These are phyloP conservation scores for Cairina moschata DNA, from an alignment of 2,113 vertebrate genomes.

Conservation along the genomic window DNA sequence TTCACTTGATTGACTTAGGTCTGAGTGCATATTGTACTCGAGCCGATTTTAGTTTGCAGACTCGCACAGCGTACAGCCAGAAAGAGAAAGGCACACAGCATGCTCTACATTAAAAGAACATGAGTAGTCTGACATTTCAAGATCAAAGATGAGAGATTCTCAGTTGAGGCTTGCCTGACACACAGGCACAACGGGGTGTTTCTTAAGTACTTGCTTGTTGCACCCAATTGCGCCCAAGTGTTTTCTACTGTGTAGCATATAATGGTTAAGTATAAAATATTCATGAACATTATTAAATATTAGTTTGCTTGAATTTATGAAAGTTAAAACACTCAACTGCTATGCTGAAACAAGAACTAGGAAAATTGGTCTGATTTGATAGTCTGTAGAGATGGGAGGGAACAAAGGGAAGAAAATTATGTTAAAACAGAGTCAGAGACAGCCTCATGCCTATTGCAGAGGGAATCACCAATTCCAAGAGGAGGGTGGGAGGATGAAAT, in stretches of 20 bases:
- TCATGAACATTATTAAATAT: slow-evolving; percentile 18
- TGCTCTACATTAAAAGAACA: slow-evolving; percentile 32
- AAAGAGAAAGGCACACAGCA: slow-evolving; percentile 15
- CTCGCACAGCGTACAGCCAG: background rate
- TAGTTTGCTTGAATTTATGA: slow-evolving; percentile 34
- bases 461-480: background rate
- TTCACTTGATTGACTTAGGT: background rate
- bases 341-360: background rate
- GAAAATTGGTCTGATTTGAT: background rate
- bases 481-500: background rate
- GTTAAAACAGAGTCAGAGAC: background rate
- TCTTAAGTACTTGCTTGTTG: slow-evolving; percentile 29
- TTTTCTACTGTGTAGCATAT: background rate
- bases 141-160: slow-evolving; percentile 51
- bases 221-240: slow-evolving; percentile 24
- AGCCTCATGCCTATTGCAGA: background rate
- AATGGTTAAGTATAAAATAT: slow-evolving; percentile 14
- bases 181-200: background rate
- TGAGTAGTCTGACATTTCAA: slow-evolving; percentile 31
- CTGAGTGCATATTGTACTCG: background rate
- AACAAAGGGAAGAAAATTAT: background rate
- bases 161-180: slow-evolving; percentile 15
- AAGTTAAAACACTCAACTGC: slow-evolving; percentile 7
- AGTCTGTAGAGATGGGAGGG: background rate
- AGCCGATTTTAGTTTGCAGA: background rate